A percentile compares a stretch with the other conserved stretches of the same genome.
Conservation (phyloP, 2,888 invertebrate species). For the Eupeodes luniger region DNA sequence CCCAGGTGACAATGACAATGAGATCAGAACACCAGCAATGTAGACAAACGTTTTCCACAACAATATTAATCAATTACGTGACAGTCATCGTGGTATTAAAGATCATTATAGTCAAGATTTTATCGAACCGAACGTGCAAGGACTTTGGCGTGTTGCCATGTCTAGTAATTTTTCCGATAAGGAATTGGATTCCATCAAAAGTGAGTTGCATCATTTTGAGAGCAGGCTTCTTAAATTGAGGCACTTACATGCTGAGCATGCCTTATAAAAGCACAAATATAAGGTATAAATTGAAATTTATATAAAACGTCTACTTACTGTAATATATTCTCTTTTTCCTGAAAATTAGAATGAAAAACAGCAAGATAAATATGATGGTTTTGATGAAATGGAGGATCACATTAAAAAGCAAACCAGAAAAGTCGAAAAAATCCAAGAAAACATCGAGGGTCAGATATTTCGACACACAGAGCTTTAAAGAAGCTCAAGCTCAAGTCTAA, state of each 20-base stretch:
- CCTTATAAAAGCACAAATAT: constrained; percentile 88
- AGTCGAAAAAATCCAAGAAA: constrained; percentile 93
- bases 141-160: constrained; percentile 93
- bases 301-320: background rate
- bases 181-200: constrained; percentile 93
- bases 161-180: constrained; percentile 91
- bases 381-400: constrained; percentile 89
- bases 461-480: constrained; percentile 91
- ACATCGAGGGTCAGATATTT: constrained; percentile 91
- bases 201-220: constrained; percentile 92
- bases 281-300: constrained; percentile 83
- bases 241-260: constrained; percentile 92
- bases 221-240: constrained; percentile 92
- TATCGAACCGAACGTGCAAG: constrained; percentile 95
- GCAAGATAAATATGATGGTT: constrained; percentile 87
- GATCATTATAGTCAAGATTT: constrained; percentile 94
- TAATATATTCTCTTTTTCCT: constrained; percentile 2
- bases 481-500: background rate
- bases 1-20: constrained; percentile 85
- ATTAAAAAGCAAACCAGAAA: constrained; percentile 93
- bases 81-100: constrained; percentile 90
- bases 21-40: constrained; percentile 84
- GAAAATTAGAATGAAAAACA: constrained; percentile 85
- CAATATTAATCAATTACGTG: constrained; percentile 89
- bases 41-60: constrained; percentile 85